Conservation (phyloP, 2,888 invertebrate genomes). For the Nymphalis polychloros region DNA sequence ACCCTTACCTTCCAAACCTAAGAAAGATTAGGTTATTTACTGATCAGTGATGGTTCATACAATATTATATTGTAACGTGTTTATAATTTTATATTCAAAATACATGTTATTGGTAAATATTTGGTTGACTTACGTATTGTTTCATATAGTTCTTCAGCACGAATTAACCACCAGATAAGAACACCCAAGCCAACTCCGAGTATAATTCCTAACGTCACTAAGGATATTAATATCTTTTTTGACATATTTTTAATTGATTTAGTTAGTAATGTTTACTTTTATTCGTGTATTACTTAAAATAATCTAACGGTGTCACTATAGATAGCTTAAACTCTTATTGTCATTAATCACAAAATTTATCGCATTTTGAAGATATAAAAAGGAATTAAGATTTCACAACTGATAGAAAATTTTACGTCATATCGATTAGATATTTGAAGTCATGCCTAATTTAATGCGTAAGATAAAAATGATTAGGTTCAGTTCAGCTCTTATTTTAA, state of each 20-base stretch:
- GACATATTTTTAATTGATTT: constrained; percentile 27
- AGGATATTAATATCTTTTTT: constrained; percentile 32
- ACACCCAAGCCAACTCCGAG: constrained; percentile 42
- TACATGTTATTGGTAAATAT: not conserved
- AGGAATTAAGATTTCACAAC: too few species aligned
- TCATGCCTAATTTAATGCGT: too few species aligned
- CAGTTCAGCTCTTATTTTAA: too few species aligned
- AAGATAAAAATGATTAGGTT: too few species aligned
- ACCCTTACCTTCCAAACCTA: constrained; percentile 57
- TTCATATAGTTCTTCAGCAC: constrained; percentile 34
- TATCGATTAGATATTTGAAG: too few species aligned
- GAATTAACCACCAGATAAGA: constrained; percentile 47
- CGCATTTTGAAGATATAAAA: too few species aligned
- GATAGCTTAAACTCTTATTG: not conserved
- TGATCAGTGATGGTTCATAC: not conserved
- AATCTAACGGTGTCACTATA: not conserved
- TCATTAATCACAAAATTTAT: too few species aligned
- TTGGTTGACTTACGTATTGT: constrained; percentile 43
- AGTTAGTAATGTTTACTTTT: not conserved
- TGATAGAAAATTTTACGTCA: too few species aligned
- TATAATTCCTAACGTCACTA: constrained; percentile 32
- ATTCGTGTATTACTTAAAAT: not conserved
- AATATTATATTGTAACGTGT: not conserved
- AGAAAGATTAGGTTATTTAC: not conserved
- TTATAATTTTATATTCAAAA: too few species aligned